Evolutionary conservation across 2,888 invertebrate species (phyloP).

Genomic region (Gryllus longicercus): DNA sequence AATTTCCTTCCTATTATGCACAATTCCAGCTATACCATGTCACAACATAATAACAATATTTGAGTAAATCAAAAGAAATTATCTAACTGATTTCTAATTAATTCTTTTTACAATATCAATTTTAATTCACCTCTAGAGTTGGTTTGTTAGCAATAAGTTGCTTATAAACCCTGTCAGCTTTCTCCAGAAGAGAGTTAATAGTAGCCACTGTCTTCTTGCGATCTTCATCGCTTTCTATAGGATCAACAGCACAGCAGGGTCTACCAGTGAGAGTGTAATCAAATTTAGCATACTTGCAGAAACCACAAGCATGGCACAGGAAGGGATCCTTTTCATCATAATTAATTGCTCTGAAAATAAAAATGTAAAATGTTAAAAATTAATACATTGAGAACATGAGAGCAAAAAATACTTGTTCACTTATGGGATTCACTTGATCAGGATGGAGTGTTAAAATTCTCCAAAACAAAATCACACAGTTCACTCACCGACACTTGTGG

Average conservation of each 20-base stretch:
- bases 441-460: no score
- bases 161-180: constrained; percentile 90
- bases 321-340: constrained; percentile 99
- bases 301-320: constrained; percentile 97
- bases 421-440: no score
- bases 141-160: constrained; percentile 88
- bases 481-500: constrained; percentile 82
- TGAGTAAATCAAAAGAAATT: neutral
- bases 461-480: no score
- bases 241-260: constrained; percentile 94
- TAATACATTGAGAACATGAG: neutral
- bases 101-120: neutral
- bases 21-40: neutral
- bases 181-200: constrained; percentile 86
- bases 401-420: constrained; percentile 17
- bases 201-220: constrained; percentile 89
- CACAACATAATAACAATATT: neutral
- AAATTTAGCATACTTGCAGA: constrained; percentile 98
- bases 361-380: constrained; percentile 22
- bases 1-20: neutral
- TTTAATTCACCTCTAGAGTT: constrained; percentile 65
- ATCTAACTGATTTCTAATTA: neutral
- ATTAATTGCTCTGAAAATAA: constrained; percentile 78
- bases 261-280: constrained; percentile 90
- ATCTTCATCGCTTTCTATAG: constrained; percentile 95